Conservation (phyloP, 1,140 invertebrate species). For the Kradibia gibbosae region DNA sequence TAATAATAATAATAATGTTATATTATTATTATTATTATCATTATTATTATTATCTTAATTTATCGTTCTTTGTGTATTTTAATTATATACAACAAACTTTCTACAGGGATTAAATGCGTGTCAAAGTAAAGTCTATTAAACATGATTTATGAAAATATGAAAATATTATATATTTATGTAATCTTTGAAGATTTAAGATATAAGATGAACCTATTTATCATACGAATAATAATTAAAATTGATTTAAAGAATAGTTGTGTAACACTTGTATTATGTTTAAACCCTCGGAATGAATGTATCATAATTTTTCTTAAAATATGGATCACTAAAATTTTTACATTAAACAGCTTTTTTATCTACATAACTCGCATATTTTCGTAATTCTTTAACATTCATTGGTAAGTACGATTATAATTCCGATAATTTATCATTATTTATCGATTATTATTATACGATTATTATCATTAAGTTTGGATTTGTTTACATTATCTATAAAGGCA, state of each 20-base stretch:
- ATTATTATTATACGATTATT: no score
- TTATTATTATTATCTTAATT: background rate
- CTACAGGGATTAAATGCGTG: background rate
- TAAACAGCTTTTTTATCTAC: background rate
- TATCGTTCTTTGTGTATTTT: background rate
- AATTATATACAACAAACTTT: slow-evolving; percentile 6
- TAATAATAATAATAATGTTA: background rate
- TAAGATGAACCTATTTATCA: slow-evolving; percentile 27
- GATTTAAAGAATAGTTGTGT: background rate
- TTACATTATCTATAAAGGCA: no score
- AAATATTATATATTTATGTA: slow-evolving; percentile 12
- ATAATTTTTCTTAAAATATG: background rate
- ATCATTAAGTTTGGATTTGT: no score
- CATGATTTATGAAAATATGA: slow-evolving; percentile 22
- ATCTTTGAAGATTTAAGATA: background rate
- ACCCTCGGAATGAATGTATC: background rate
- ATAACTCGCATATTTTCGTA: background rate
- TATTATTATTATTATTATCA: background rate
- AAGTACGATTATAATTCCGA: background rate
- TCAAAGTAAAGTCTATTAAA: slow-evolving; percentile 9
- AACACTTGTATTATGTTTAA: background rate
- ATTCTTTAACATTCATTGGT: background rate
- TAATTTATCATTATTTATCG: no score
- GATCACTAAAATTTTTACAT: background rate
- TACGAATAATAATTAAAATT: background rate